Percentiles rank a stretch among this genome's conserved stretches.
phyloP scores from a whole-genome alignment of 37 sponge, comb jelly and placozoan species.

The Crambe crambe region DNA sequence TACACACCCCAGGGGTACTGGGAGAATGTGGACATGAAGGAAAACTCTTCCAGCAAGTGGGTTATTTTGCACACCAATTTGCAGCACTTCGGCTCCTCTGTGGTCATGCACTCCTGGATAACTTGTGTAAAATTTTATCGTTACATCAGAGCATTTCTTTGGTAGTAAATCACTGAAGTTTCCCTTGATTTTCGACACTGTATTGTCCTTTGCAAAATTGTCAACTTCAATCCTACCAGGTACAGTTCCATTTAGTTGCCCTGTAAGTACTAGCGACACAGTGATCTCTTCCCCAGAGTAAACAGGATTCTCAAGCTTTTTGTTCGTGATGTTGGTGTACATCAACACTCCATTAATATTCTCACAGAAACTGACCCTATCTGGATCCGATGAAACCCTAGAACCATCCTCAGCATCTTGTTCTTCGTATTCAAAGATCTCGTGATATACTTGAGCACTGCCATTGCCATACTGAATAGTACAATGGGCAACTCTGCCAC shows the following conservation, averaged over 20 bases:
- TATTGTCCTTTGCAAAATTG: no score
- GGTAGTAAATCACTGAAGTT: no score
- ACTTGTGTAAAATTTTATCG: no score
- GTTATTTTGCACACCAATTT: no score
- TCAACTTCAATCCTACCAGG: conserved; percentile 14
- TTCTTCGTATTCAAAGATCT: neutral
- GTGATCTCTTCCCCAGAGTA: conserved; percentile 1
- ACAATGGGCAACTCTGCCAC: conserved; percentile 12
- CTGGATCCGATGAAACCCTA: conserved; percentile 4
- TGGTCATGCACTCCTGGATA: no score
- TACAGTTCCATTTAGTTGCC: conserved; percentile 12
- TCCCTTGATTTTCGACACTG: no score
- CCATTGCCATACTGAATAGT: neutral
- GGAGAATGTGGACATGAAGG: no score
- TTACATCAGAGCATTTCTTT: no score
- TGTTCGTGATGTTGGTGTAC: neutral
- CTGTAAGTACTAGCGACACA: neutral
- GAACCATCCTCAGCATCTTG: neutral
- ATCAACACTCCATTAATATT: no score
- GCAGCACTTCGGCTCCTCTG: no score
- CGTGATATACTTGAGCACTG: neutral
- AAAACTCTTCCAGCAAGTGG: no score
- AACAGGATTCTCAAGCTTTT: neutral
- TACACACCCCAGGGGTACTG: no score
- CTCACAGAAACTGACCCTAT: conserved; percentile 7